Evolutionary conservation across 2,888 invertebrate species (phyloP).

Genomic region (Lasiommata megera): DNA sequence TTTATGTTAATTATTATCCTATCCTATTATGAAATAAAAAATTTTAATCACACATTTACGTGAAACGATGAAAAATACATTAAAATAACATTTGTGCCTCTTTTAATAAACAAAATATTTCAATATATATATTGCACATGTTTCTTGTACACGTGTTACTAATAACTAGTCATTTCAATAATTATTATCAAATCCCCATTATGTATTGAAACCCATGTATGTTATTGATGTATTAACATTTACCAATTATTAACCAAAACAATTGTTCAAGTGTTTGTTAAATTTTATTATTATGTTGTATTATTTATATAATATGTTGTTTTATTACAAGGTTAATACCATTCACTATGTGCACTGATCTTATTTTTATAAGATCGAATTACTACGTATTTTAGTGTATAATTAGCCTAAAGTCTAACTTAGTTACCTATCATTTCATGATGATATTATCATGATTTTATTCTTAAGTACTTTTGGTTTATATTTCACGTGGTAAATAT

Average conservation of each 20-base stretch:
- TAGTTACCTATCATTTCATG: conserved; percentile 30
- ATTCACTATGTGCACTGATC: not conserved
- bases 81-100: conserved; percentile 22
- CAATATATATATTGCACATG: not conserved
- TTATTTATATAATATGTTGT: conserved; percentile 57
- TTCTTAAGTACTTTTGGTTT: too few species aligned
- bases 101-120: conserved; percentile 5
- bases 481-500: too few species aligned
- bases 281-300: conserved; percentile 77
- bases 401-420: conserved; percentile 43
- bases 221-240: conserved; percentile 29
- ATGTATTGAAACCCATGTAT: not conserved
- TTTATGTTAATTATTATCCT: conserved; percentile 17
- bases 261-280: conserved; percentile 74
- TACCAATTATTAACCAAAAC: conserved; percentile 71
- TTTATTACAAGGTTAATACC: conserved; percentile 39
- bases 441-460: not conserved
- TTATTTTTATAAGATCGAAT: conserved; percentile 28
- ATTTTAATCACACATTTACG: not conserved
- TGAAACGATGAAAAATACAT: too few species aligned
- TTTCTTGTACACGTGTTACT: conserved; percentile 22
- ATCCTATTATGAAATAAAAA: conserved; percentile 11
- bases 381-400: conserved; percentile 44
- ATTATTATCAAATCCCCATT: conserved; percentile 38
- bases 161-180: conserved; percentile 45